Evolutionary conservation across 2,888 invertebrate genomes (phyloP), one percentile per base, ranked within the genome.

Genomic region (Eupithecia insigniata): DNA sequence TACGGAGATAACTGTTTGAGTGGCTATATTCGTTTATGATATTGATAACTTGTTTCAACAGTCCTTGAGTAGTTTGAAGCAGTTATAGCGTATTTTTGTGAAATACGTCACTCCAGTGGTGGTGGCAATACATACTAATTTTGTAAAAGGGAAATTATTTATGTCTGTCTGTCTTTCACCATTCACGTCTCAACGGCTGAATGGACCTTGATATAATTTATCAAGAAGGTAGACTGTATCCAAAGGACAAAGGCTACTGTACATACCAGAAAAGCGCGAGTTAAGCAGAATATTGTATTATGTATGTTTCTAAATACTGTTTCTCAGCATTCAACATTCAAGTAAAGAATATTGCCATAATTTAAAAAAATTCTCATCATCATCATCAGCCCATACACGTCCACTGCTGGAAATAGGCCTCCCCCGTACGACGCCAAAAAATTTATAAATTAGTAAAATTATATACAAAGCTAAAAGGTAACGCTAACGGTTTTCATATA

Each of bases 1-100:
- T 30, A 32, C 55, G 68, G 22, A 68, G 61, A 70, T 69, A 66
- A 67, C 66, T 64, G 67, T 65, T 69, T 66, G 4, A 62, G 28
- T 64, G 26, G 18, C 46, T 69, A 68, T 60, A 46, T 68, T 68
- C 43, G 28, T 68, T 62, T 30, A 62, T 43, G 34, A 62, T 30
- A 18, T 14, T 62, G 36, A 64, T 64, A 26, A 22, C 62, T n/a
- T 22, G 34, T n/a, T 32, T 8, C 22, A 34, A 55, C 28, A 67
- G 62, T 62, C 36, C 62, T 62, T 67, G 30, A 18, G 18, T 36
- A 64, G 8, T 60, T 10, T 60, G 22, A 28, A 30, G 30, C 2
- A 61, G 34, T 61, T 61, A 61, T 30, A 30, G 2, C 6, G 18
- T 16, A 30, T 30, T 30, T 60, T 28, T 18, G 30, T 6, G 2